These are phyloP conservation scores for Phengaris arion DNA, from an alignment of 2,888 invertebrate genomes.

Conservation along the genomic window DNA sequence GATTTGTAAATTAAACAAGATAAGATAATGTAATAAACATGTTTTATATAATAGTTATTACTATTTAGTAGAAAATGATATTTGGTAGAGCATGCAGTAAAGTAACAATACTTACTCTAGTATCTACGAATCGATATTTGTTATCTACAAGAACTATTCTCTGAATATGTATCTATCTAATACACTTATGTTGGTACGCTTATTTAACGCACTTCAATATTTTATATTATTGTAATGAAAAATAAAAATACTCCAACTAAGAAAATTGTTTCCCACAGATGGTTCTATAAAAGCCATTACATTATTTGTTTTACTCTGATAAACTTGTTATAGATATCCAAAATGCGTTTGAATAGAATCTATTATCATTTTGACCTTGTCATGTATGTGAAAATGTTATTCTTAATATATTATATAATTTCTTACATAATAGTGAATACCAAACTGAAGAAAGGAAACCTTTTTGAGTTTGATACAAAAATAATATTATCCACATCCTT, in stretches of 20 bases:
- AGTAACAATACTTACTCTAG: background rate
- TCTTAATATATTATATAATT: background rate
- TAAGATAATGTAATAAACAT: background rate
- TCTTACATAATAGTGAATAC: background rate
- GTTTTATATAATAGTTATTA: too few species aligned
- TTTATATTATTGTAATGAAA: background rate
- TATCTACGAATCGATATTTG: background rate
- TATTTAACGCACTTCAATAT: background rate
- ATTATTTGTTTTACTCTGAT: too few species aligned
- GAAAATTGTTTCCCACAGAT: background rate
- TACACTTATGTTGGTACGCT: too few species aligned
- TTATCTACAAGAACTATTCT: too few species aligned
- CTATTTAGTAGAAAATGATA: background rate
- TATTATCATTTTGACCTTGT: conserved; percentile 11
- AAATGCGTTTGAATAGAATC: too few species aligned
- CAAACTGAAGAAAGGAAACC: background rate
- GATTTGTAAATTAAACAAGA: background rate
- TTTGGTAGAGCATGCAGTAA: background rate
- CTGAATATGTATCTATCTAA: too few species aligned
- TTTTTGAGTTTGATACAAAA: background rate
- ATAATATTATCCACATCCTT: background rate
- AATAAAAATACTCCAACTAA: background rate
- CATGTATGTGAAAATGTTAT: conserved; percentile 9
- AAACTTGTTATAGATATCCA: too few species aligned
- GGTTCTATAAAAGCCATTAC: background rate